These are phyloP conservation scores for Zonitis immaculata DNA, from an alignment of 2,888 invertebrate genomes.

Conservation along the genomic window DNA sequence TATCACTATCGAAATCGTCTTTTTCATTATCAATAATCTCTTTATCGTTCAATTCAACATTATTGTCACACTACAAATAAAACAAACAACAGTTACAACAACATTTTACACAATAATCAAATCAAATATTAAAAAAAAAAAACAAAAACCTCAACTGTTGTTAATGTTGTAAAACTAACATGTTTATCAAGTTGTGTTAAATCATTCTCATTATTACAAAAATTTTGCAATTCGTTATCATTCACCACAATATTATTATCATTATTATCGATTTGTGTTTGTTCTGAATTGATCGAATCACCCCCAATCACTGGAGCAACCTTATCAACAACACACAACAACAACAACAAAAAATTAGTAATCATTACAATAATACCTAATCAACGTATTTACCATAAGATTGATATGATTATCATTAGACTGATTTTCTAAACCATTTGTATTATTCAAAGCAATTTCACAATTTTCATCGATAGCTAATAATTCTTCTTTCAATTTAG, in stretches of 20 bases:
- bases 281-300: slow-evolving; percentile 24
- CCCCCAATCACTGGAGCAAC: slow-evolving; percentile 31
- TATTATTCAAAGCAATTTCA: slow-evolving; percentile 32
- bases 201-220: too few species aligned
- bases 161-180: too few species aligned
- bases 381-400: slow-evolving; percentile 41
- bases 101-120: too few species aligned
- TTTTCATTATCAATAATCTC: slow-evolving; percentile 19
- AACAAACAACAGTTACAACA: too few species aligned
- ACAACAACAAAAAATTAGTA: too few species aligned
- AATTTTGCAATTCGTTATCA: not conserved
- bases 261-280: slow-evolving; percentile 16
- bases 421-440: slow-evolving; percentile 29
- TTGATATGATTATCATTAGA: slow-evolving; percentile 37
- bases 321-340: too few species aligned
- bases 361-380: too few species aligned
- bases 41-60: not conserved
- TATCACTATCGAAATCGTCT: slow-evolving; percentile 21
- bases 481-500: slow-evolving; percentile 39
- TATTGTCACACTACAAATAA: not conserved
- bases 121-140: too few species aligned
- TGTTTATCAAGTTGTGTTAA: too few species aligned
- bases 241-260: not conserved
- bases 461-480: slow-evolving; percentile 38
- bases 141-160: too few species aligned